phyloP scores from a whole-genome alignment of 1,140 invertebrate genomes.

The Scaptomyza montana region DNA sequence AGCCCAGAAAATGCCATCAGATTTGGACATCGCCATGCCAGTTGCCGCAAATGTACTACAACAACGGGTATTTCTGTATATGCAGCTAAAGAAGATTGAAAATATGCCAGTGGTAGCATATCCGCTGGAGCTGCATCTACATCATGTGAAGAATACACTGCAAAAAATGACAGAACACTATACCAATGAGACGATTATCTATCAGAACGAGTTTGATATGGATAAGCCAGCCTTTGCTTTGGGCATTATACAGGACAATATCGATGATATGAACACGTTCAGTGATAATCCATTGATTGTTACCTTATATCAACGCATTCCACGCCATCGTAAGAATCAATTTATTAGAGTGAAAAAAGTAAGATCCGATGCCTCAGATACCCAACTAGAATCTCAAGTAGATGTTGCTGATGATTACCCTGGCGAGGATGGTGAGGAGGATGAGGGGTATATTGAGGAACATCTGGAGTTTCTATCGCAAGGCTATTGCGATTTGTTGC shows the following conservation, averaged over 20 bases:
- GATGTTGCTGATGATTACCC: background rate
- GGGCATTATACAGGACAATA: constrained; percentile 61
- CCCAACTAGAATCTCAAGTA: background rate
- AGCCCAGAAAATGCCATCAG: background rate
- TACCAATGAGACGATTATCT: constrained; percentile 66
- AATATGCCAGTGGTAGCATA: constrained; percentile 48
- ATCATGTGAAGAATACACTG: constrained; percentile 60
- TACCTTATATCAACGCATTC: constrained; percentile 62
- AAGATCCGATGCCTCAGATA: background rate
- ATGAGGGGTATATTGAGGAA: constrained; percentile 34
- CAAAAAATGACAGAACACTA: constrained; percentile 71
- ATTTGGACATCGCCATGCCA: background rate
- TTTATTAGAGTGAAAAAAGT: background rate
- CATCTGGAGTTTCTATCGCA: constrained; percentile 57
- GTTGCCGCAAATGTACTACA: background rate
- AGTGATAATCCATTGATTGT: constrained; percentile 70
- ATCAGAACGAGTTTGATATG: constrained; percentile 51
- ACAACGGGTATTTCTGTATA: constrained; percentile 66
- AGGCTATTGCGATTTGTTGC: constrained; percentile 69
- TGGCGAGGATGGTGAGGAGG: constrained; percentile 30
- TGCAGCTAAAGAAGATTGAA: constrained; percentile 57
- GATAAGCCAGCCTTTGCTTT: constrained; percentile 59
- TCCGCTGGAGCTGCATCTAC: constrained; percentile 64
- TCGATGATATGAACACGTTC: constrained; percentile 71
- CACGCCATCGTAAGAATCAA: constrained; percentile 33